Evolutionary conservation across 2,113 vertebrate genomes (phyloP).

Genomic region (Ciconia boyciana): DNA sequence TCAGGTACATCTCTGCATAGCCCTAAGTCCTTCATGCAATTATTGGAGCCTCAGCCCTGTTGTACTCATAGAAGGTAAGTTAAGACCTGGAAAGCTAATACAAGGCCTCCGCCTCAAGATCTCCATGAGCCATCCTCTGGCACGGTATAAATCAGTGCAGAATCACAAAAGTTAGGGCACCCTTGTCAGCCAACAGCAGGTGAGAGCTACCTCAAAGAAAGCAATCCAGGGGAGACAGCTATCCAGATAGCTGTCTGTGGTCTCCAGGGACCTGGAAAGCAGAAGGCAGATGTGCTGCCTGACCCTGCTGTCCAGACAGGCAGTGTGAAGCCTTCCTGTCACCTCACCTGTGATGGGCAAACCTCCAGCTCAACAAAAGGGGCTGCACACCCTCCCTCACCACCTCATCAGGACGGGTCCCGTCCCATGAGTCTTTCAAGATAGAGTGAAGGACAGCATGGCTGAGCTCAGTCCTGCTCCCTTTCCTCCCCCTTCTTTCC

Average conservation of each 20-base stretch:
- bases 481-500: neutral
- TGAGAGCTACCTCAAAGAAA: neutral
- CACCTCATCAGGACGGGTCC: rapidly evolving
- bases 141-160: neutral
- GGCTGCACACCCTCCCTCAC: neutral
- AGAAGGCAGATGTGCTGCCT: neutral
- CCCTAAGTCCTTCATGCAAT: rapidly evolving
- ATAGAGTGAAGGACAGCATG: neutral
- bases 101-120: neutral
- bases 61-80: neutral
- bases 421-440: neutral
- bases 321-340: neutral
- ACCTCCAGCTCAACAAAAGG: too few relatives aligned
- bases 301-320: neutral
- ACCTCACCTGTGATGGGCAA: neutral
- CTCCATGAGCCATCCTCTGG: neutral
- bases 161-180: neutral
- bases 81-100: neutral
- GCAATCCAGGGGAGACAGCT: neutral
- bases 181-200: neutral
- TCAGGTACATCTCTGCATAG: neutral
- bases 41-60: neutral
- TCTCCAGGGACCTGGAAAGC: neutral
- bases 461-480: neutral
- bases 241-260: rapidly evolving